Percentiles rank a stretch among this genome's conserved stretches.
Evolutionary conservation across 2,113 vertebrate genomes (phyloP).

Genomic region (Chaetura pelagica): DNA sequence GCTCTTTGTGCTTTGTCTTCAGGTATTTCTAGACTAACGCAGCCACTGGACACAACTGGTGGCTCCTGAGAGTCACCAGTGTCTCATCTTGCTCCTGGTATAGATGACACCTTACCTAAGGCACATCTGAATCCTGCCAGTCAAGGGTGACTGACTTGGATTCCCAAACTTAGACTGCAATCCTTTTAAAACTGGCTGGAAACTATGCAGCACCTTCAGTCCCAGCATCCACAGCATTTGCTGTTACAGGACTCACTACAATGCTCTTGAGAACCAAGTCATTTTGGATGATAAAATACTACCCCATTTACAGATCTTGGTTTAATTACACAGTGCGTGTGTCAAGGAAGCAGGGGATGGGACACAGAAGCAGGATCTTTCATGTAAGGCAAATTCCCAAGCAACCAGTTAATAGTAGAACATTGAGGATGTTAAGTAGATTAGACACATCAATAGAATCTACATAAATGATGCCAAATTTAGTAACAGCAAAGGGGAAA

Average conservation of each 20-base stretch:
- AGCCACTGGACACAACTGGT: not conserved
- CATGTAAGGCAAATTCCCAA: constrained; percentile 44
- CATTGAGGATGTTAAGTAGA: constrained; percentile 49
- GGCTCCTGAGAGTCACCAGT: not conserved
- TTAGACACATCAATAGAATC: constrained; percentile 68
- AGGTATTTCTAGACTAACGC: not conserved
- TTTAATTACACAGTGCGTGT: not conserved
- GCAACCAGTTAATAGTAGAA: constrained; percentile 50
- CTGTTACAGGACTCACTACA: not conserved
- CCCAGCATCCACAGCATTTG: not conserved
- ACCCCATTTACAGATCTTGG: not conserved
- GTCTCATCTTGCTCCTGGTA: not conserved
- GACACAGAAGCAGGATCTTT: constrained; percentile 1
- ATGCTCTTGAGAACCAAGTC: not conserved
- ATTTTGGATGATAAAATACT: not conserved
- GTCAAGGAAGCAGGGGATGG: not conserved
- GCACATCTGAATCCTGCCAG: not conserved
- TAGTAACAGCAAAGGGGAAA: constrained; percentile 38
- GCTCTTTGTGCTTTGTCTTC: not conserved
- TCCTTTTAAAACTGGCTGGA: not conserved
- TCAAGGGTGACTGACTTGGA: not conserved
- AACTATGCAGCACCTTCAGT: not conserved
- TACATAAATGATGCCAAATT: constrained; percentile 56
- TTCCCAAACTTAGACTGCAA: not conserved
- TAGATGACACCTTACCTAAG: not conserved